Evolutionary conservation across 2,888 invertebrate genomes (phyloP), one percentile per base, ranked within the genome.

Genomic region (Epicampocera succincta): DNA sequence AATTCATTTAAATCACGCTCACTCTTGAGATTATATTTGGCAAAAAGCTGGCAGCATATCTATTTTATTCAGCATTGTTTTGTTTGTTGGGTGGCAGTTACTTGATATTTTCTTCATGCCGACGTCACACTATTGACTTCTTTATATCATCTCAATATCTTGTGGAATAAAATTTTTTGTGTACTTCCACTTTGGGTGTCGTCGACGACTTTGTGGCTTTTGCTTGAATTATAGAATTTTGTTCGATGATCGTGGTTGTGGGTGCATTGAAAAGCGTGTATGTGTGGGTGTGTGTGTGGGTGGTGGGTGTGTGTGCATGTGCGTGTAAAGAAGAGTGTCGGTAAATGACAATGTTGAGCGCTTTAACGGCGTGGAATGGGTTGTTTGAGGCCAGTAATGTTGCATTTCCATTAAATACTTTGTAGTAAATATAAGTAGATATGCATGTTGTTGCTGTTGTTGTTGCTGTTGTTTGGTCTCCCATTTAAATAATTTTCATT

Each of bases 121-220:
- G 58, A 65, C 80, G 52, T 69, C 77, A 69, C 77, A 81, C 63
- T 63, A 73, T 69, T 73, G 65, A 58, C 78, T 74, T 65, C 50
- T 65, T 60, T 60, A 44, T 71, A 50, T 75, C 76, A 65, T 72
- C 76, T 76, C 54, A 54, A 61, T 80, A 71, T 76, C 52, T 78
- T 82, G 38, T 29, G 8, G 33, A 33, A 9, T 33, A 33, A 75
- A 15, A 72, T 42, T 13, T 29, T 50, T 29, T 12, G n/a, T n/a
- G n/a, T n/a, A n/a, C n/a, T n/a, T n/a, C n/a, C n/a, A 71, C 38
- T 56, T 54, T 6, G 40, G 42, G 54, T 71, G 69, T 60, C 61
- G 79, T 82, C 79, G 74, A 82, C 69, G 79, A 71, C 79, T 82
- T 71, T 79, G 74, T 79, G 74, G 79, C 74, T 82, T 79, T 82